phyloP scores from a whole-genome alignment of 2,113 vertebrate genomes.

The Odontesthes bonariensis region DNA sequence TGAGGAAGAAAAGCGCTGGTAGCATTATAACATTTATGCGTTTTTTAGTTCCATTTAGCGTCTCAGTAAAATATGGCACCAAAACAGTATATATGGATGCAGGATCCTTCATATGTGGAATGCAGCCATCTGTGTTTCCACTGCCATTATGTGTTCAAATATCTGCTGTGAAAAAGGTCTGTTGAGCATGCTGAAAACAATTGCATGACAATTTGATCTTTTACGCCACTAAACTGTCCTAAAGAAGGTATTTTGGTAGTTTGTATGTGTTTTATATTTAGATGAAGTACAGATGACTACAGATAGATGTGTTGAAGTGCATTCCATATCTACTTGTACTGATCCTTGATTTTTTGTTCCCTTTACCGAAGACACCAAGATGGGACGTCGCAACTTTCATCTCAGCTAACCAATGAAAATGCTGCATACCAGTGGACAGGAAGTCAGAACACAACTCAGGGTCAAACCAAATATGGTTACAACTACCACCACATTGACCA shows the following conservation, averaged over 20 bases:
- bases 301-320: conserved; percentile 1
- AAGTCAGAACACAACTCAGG: conserved; percentile 45
- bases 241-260: background rate
- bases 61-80: too few relatives aligned
- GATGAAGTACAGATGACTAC: background rate
- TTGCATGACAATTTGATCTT: background rate
- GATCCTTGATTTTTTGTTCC: conserved; percentile 5
- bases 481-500: conserved; percentile 79
- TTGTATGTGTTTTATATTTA: background rate
- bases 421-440: conserved; percentile 56
- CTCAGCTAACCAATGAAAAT: conserved; percentile 35
- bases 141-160: background rate
- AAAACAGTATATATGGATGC: background rate
- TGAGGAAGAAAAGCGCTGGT: too few relatives aligned
- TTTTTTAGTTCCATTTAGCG: too few relatives aligned
- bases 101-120: background rate
- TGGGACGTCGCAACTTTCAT: conserved; percentile 13
- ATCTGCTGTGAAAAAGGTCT: background rate
- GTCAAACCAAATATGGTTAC: conserved; percentile 69
- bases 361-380: conserved; percentile 50
- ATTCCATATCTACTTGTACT: conserved; percentile 9
- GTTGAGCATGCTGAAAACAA: background rate
- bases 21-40: too few relatives aligned
- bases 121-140: background rate
- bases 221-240: background rate